Conservation (phyloP, 2,888 invertebrate genomes). For the Deroplatys truncata region DNA sequence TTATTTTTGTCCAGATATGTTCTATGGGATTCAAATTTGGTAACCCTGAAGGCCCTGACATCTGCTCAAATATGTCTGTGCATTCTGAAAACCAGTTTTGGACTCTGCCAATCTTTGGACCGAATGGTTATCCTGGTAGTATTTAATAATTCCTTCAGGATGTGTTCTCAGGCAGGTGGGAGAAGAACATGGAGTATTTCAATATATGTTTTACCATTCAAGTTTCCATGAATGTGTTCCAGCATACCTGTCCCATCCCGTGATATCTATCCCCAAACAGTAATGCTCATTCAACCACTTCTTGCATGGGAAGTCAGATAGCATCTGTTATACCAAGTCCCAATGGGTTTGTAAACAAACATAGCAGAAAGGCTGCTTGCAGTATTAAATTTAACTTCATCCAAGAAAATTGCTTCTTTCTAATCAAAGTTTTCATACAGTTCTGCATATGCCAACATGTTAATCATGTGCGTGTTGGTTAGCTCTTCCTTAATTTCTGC, state of each 20-base stretch:
- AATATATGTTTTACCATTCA: too few relatives aligned
- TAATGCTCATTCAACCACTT: not conserved
- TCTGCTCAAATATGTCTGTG: not conserved
- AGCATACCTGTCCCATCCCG: not conserved
- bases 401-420: not conserved
- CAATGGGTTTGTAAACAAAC: too few relatives aligned
- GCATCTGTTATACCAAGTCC: too few relatives aligned
- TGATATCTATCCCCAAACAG: not conserved
- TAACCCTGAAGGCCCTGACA: not conserved
- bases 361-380: too few relatives aligned
- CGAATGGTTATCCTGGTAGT: not conserved
- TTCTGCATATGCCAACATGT: not conserved
- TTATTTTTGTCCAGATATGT: not conserved
- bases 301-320: not conserved
- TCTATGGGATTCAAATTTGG: not conserved
- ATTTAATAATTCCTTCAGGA: not conserved
- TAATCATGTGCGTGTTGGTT: too few relatives aligned
- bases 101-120: not conserved
- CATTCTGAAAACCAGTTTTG: not conserved
- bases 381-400: not conserved
- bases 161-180: not conserved
- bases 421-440: not conserved
- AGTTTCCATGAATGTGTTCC: too few relatives aligned
- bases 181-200: too few relatives aligned
- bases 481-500: too few relatives aligned